Conservation (phyloP, 2,113 vertebrate species). For the Ailurus styani region DNA sequence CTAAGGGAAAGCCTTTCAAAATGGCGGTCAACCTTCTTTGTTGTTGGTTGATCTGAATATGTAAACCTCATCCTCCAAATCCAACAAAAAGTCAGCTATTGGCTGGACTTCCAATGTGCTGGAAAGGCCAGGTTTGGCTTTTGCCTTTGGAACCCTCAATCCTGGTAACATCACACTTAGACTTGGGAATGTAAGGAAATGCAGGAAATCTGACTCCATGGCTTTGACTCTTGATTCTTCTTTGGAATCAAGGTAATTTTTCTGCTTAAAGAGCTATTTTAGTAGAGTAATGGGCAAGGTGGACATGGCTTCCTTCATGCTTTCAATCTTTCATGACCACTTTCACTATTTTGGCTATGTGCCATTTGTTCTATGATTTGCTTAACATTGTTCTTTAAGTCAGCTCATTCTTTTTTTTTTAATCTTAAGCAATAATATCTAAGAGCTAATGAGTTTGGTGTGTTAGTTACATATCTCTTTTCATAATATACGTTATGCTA, state of each 20-base stretch:
- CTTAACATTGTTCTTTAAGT: neutral
- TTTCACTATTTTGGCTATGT: neutral
- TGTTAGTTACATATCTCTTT: neutral
- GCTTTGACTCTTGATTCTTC: neutral
- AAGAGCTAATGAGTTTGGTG: neutral
- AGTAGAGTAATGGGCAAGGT: neutral
- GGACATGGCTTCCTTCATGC: neutral
- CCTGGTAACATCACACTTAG: neutral
- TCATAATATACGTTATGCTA: neutral
- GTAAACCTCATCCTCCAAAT: neutral
- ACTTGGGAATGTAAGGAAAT: neutral
- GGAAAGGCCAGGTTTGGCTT: neutral
- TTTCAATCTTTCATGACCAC: neutral
- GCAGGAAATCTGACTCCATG: neutral
- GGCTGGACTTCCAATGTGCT: neutral
- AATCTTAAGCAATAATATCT: neutral
- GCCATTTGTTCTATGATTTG: neutral
- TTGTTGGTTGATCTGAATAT: neutral
- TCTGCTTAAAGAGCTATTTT: neutral
- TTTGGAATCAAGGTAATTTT: neutral
- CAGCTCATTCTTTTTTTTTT: neutral
- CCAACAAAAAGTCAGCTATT: neutral
- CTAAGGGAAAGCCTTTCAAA: neutral
- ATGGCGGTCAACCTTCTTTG: fast-evolving
- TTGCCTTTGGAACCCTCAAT: neutral